Evolutionary conservation across 2,113 vertebrate genomes (phyloP), one percentile per base, ranked within the genome.

Genomic region (Notarius lentiginosus): DNA sequence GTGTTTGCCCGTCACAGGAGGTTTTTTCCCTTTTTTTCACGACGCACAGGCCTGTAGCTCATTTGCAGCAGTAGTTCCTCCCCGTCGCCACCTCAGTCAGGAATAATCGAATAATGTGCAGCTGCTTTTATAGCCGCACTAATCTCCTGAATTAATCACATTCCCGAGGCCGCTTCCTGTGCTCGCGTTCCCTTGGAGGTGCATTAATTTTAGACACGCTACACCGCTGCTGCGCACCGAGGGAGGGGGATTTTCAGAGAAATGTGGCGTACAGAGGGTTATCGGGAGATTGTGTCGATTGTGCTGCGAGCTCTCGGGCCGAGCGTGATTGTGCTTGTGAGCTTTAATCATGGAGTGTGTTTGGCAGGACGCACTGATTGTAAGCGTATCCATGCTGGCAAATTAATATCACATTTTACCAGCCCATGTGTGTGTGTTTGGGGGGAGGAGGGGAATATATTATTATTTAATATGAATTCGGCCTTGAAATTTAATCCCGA

Each of bases 121-220:
- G 82, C 79, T 24, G 80, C 85, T 80, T 84, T 90, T 82, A 87
- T 82, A 68, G 79, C 86, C 77, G 49, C 41, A 61, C 80, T 83
- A 84, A 90, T 87, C 85, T 85, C 88, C 76, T 87, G 63, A 89
- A 92, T 88, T 88, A 86, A 90, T 88, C 85, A 88, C 83, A 84
- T 86, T 88, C 82, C 55, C 41, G 80, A 41, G 76, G 82, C 68
- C 77, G 55, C 86, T 87, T 89, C 87, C 89, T 87, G 82, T 60
- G 60, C 81, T 75, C 55, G 60, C 84, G 70, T 91, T 87, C 85
- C 79, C 81, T 90, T 87, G 68, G 83, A 90, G 81, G 60, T 51
- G 55, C 60, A 81, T 75, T 47, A 27, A 34, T 79, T 60, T 47
- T 47, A 88, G 87, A 81, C 87, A 85, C 73, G 82, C 61, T 82